Percentiles rank a stretch among this genome's conserved stretches.
These are phyloP conservation scores for Cotesia congregata DNA, from an alignment of 2,888 invertebrate genomes.

Conservation along the genomic window DNA sequence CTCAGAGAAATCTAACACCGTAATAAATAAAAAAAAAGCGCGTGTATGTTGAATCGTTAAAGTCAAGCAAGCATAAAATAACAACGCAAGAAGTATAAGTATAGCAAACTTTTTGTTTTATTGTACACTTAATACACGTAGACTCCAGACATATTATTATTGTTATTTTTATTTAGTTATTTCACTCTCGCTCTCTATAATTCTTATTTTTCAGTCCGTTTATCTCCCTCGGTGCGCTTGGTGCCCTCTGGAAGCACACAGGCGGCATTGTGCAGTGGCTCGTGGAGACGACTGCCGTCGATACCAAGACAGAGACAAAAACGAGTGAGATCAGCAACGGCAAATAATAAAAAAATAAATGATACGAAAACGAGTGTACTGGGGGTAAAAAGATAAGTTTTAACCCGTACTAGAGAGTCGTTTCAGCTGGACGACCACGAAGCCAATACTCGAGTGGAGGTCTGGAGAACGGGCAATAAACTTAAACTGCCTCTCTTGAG, in stretches of 20 bases:
- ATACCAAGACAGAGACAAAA: slow-evolving; percentile 5
- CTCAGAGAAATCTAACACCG: background rate
- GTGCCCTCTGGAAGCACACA: slow-evolving; percentile 39
- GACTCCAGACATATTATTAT: background rate
- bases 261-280: slow-evolving; percentile 18
- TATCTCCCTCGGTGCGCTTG: slow-evolving; percentile 33
- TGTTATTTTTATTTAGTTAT: background rate
- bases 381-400: slow-evolving; percentile 28
- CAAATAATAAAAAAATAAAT: background rate
- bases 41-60: background rate
- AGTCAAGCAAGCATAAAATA: background rate
- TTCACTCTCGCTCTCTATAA: background rate
- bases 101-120: background rate
- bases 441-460: slow-evolving; percentile 47
- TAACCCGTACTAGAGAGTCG: slow-evolving; percentile 28
- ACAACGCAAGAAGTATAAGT: background rate
- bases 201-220: slow-evolving; percentile 1
- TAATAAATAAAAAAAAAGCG: background rate
- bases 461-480: slow-evolving; percentile 49
- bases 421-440: slow-evolving; percentile 45
- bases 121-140: background rate
- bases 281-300: slow-evolving; percentile 10
- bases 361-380: background rate
- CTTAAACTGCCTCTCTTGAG: slow-evolving; percentile 38
- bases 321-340: background rate